Evolutionary conservation across 2,113 vertebrate species (phyloP), one percentile per base, ranked within the genome.

Genomic region (Cryptotis parvus): DNA sequence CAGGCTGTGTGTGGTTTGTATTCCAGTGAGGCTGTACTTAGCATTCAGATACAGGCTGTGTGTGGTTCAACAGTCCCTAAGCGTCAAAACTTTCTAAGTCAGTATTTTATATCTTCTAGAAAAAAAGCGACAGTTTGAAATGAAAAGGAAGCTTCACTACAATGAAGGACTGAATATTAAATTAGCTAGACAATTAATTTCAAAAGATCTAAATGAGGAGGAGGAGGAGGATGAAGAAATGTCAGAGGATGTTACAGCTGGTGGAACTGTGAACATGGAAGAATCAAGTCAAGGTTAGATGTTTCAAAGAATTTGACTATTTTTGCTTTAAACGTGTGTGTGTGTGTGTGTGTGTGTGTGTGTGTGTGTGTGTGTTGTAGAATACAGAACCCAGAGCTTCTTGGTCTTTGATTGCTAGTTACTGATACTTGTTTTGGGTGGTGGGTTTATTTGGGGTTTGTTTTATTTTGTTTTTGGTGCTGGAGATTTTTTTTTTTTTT

Each of bases 71-170:
- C 29, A 86, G 0, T 80, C 31, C 39, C 85, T 73, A 12, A 80
- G 24, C 20, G 43, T 58, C 24, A 89, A 74, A n/a, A 86, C 22
- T 87, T 79, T 26, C 37, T 92, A 61, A 84, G 26, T 45, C 69
- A 70, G 10, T 45, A 70, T 68, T 73, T 68, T 92, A 16, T 74
- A 24, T 94, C 84, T 84, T 86, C 31, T 89, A 99, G 99, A 98
- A 97, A 99, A 99, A 95, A 99, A 98, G 97, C 98, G 98, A 70
- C 98, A 99, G 95, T 99, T 99, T 97, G 98, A 99, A 97, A 99
- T 99, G 99, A 99, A 99, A 98, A 98, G 99, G 93, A 99, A 99
- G 96, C 99, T 99, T 98, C 99, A 99, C 94, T 99, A 99, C 96
- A 99, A 99, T 11, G 99, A 99, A 97, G 99, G 98, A 83, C 97